These are phyloP conservation scores for Carassius auratus DNA, from an alignment of 2,113 vertebrate genomes.

Conservation along the genomic window DNA sequence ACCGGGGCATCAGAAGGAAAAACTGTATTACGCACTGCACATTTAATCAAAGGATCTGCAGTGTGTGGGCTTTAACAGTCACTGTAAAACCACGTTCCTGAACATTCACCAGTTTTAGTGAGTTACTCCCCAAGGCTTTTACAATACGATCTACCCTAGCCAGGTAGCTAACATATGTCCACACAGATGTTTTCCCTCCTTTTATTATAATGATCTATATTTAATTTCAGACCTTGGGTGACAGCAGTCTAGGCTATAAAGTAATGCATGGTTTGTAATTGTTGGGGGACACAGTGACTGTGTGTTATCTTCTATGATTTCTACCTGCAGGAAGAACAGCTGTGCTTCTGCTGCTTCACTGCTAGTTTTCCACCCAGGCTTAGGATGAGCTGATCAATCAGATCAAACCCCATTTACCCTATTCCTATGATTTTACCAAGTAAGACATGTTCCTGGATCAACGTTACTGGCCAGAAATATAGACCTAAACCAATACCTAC, in stretches of 20 bases:
- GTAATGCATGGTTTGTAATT: constrained; percentile 31
- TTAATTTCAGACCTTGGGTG: constrained; percentile 19
- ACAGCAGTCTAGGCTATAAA: constrained; percentile 30
- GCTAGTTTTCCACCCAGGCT: constrained; percentile 41
- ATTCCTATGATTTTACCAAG: not conserved
- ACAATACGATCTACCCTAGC: not conserved
- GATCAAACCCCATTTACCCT: constrained; percentile 16
- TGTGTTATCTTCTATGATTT: constrained; percentile 51
- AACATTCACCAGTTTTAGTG: not conserved
- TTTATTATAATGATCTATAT: constrained; percentile 39
- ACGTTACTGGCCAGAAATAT: no score
- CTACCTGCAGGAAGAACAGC: constrained; percentile 56
- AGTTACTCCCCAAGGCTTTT: constrained; percentile 17
- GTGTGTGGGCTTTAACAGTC: not conserved
- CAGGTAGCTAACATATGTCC: constrained; percentile 18
- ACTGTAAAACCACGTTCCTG: not conserved
- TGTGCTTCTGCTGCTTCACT: constrained; percentile 48
- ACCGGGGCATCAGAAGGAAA: not conserved
- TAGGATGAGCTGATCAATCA: constrained; percentile 51
- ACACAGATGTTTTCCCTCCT: constrained; percentile 33
- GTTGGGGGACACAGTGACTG: constrained; percentile 18
- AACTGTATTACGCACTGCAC: not conserved
- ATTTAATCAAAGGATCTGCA: not conserved
- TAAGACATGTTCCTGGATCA: no score
- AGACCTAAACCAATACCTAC: no score